These are phyloP conservation scores for Varecia variegata DNA, from an alignment of 2,797 vertebrate genomes.

Conservation along the genomic window DNA sequence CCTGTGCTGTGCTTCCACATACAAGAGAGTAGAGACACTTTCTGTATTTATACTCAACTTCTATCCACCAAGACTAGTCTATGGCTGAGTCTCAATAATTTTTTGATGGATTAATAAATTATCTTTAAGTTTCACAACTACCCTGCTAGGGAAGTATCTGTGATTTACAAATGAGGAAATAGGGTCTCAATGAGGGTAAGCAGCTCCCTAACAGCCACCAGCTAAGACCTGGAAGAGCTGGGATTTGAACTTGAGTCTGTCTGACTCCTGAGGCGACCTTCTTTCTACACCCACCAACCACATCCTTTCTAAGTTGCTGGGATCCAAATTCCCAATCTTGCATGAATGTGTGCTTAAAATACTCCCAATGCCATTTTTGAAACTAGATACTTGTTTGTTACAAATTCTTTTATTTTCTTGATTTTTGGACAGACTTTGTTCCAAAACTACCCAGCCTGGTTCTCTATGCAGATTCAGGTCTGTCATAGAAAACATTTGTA, in stretches of 20 bases:
- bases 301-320: neutral
- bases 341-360: neutral
- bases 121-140: neutral
- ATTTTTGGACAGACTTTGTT: neutral
- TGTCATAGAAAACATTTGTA: neutral
- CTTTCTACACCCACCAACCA: neutral
- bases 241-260: constrained; percentile 20
- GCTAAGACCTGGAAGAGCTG: neutral
- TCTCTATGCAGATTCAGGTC: neutral
- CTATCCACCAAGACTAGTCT: neutral
- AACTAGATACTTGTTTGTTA: neutral
- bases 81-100: neutral
- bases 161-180: neutral
- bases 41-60: neutral
- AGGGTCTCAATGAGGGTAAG: neutral
- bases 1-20: neutral
- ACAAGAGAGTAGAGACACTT: neutral
- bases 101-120: neutral
- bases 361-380: neutral
- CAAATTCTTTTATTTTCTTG: neutral
- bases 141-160: neutral
- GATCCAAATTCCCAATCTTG: neutral
- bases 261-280: neutral
- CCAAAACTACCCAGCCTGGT: neutral
- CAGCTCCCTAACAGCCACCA: neutral